Base-by-base conservation (phyloP, 2,888 invertebrate genomes). In the Pogonocherus hispidulus region DNA sequence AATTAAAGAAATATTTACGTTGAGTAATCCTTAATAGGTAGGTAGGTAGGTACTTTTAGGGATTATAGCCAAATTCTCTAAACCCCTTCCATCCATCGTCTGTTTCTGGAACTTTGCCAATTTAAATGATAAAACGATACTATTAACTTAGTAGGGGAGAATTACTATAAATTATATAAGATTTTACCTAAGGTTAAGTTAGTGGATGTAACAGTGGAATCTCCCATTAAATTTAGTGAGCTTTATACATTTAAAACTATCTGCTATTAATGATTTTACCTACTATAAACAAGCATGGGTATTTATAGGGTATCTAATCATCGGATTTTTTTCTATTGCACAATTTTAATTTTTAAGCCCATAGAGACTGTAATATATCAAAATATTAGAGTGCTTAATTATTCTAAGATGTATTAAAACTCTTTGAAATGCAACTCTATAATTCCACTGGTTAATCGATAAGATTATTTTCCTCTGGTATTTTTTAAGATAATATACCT, bases 101-200 rank as follows among this genome's bases (percentile, higher is more conserved):
- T 73, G 75, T 73, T 70, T 70, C 70, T 78, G 81, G 81, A 84
- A 84, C 83, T 83, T 84, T 80, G 80, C 84, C 83, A 84, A 84
- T 84, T 84, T 82, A 82, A 83, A 84, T 84, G 84, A 84, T 84
- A 84, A 83, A 84, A 84, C 79, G 84, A 80, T 80, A 82, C 83
- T 82, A 84, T 84, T 84, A 84, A 84, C 82, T 83, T 80, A 79
- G 80, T 67, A 75, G 80, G 80, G 79, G 81, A 77, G 82, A 78
- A 80, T 79, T 81, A 80, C 82, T 77, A 84, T 84, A 84, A 84
- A 84, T 84, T 84, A 84, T 81, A 79, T 82, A 82, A 82, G 83
- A 83, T 83, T 83, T 82, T 81, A 82, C 80, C 82, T 81, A 81
- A 81, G 82, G 83, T 82, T 83, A 79, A 78, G 77, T 78, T 76